A percentile compares a stretch with the other conserved stretches of the same genome.
phyloP scores from a whole-genome alignment of 2,888 invertebrate genomes.

The Aphodius granarius region DNA sequence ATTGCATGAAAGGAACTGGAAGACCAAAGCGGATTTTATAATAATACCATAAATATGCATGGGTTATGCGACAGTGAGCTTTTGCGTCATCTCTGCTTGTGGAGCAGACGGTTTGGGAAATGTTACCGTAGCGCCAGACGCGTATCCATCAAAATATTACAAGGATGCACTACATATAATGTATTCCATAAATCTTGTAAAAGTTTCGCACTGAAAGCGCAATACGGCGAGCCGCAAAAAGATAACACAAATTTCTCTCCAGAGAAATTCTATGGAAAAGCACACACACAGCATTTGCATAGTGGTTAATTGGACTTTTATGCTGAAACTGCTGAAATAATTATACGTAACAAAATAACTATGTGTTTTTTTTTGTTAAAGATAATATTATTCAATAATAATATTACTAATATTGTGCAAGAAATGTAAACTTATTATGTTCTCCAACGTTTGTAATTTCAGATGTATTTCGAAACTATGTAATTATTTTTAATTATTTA shows the following conservation, averaged over 20 bases:
- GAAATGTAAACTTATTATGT: too few species aligned
- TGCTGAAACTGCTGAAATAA: not conserved
- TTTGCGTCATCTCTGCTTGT: not conserved
- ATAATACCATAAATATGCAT: not conserved
- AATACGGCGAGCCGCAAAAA: not conserved
- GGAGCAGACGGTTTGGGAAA: not conserved
- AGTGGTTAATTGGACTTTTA: not conserved
- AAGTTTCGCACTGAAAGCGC: not conserved
- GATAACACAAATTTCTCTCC: not conserved
- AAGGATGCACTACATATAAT: not conserved
- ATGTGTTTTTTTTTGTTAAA: not conserved
- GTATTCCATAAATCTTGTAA: not conserved
- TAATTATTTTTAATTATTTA: too few species aligned
- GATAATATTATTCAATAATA: too few species aligned
- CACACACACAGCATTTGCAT: not conserved
- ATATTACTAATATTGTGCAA: too few species aligned
- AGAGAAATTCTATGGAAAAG: not conserved
- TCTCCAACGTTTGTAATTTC: too few species aligned
- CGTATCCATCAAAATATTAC: not conserved
- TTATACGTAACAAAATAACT: not conserved
- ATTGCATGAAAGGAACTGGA: not conserved
- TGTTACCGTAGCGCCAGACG: not conserved
- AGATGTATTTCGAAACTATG: too few species aligned
- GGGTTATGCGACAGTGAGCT: not conserved
- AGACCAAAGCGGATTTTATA: not conserved